Evolutionary conservation across 1,140 invertebrate species (phyloP).

Genomic region (Neuroterus valhalla): DNA sequence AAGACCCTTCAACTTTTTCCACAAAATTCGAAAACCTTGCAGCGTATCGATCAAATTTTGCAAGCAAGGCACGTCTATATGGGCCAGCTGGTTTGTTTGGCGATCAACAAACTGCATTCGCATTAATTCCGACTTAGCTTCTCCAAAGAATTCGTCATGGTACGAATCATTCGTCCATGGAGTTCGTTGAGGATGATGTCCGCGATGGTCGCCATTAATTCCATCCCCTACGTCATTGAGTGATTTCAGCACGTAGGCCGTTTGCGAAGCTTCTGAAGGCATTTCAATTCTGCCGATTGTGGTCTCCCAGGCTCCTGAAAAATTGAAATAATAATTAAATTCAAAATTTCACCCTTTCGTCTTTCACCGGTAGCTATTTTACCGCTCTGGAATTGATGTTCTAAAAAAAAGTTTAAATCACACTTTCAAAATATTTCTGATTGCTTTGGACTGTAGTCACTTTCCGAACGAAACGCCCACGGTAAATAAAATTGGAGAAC

Average conservation of each 20-base stretch:
- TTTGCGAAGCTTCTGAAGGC: not conserved
- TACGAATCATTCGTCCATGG: not conserved
- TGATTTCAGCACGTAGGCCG: not conserved
- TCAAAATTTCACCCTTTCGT: not conserved
- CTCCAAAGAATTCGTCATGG: not conserved
- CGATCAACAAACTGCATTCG: not conserved
- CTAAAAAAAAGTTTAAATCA: not conserved
- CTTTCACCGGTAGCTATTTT: too few species aligned
- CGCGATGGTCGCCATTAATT: not conserved
- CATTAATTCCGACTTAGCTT: not conserved
- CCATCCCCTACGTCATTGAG: not conserved
- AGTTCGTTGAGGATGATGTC: not conserved
- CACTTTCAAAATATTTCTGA: not conserved
- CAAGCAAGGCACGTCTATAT: not conserved
- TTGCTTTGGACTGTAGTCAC: too few species aligned
- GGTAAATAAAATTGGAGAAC: too few species aligned
- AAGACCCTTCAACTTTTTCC: not conserved
- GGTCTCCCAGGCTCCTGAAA: not conserved
- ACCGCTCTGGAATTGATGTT: not conserved
- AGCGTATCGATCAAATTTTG: not conserved
- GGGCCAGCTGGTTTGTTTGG: not conserved
- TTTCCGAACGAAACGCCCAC: too few species aligned
- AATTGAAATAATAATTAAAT: not conserved
- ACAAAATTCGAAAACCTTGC: not conserved
- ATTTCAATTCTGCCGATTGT: not conserved